phyloP scores from a whole-genome alignment of 2,113 vertebrate genomes.

The Corynorhinus townsendii region DNA sequence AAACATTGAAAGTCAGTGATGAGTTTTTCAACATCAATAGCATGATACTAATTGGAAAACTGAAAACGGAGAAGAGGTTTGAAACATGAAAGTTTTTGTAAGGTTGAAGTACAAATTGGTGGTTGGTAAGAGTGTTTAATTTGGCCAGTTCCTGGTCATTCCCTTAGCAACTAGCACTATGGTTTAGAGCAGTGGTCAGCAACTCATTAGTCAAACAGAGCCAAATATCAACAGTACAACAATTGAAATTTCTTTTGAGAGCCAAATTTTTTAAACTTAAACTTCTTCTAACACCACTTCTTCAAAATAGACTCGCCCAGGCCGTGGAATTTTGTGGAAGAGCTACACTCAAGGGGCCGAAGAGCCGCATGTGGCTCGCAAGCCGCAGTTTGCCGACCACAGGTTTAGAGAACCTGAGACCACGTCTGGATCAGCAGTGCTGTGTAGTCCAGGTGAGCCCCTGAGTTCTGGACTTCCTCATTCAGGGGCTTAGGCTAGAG shows the following conservation, averaged over 20 bases:
- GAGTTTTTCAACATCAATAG: neutral
- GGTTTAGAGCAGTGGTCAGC: neutral
- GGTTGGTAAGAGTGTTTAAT: neutral
- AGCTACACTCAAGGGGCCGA: no score
- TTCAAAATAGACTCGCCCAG: no score
- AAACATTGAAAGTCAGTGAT: neutral
- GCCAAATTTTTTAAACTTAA: no score
- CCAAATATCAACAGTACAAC: no score
- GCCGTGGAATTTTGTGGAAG: no score
- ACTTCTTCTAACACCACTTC: no score
- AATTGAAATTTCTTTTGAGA: no score
- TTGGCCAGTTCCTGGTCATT: neutral
- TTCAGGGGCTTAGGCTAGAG: neutral
- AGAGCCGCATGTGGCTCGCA: no score
- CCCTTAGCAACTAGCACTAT: neutral
- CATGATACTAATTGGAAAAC: neutral
- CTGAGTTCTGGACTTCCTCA: neutral
- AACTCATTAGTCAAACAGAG: no score
- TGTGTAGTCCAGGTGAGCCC: rapidly evolving
- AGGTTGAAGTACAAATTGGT: neutral
- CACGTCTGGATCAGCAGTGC: neutral
- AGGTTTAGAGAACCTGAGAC: neutral
- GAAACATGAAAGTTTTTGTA: neutral
- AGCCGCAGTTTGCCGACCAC: no score
- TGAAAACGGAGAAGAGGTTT: neutral